Base-by-base conservation (phyloP, 2,113 vertebrate species). In the Aplodontia rufa region DNA sequence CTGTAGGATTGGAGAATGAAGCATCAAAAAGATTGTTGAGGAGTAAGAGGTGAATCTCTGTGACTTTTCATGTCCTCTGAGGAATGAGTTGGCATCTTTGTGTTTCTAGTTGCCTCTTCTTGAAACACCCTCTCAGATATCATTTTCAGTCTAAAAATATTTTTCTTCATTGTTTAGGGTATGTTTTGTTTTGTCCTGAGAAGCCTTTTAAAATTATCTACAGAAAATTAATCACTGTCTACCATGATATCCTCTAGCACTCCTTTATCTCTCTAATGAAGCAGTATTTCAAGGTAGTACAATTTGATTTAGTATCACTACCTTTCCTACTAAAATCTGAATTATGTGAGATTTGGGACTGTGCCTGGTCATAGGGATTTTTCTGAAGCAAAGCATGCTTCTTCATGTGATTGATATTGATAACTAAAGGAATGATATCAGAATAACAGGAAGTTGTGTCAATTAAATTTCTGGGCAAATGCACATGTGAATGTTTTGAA, bases 261-360 rank as follows among this genome's bases (percentile, higher is more conserved):
- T 55, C 92, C 35, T 37, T 69, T 55, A 11, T 64, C 17, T 60
- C 28, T 84, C 49, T 26, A 78, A 86, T 86, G 35, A 82, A 74
- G 40, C 55, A 49, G 7, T 51, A 76, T 76, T 92, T 92, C 40
- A 92, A 83, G 26, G 32, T 14, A n/a, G 45, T 40, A 22, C 5
- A 71, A 37, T 69, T 76, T 72, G 42, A 74, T 28, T 89, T 89
- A 89, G n/a, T 68, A 49, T 72, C 47, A 90, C 17, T 40, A 9
- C 24, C 5, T 94, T 86, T 76, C 42, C 53, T 82, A 35, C 53
- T 90, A 30, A 87, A 62, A 30, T 66, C 47, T 53, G 42, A 84
- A 84, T 93, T 87, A 47, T 74, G 68, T 96, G 80, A 66, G n/a
- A 40, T 92, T 76, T 87, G 53, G 55, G 74, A 37, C 47, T 40